A percentile compares a stretch with the other conserved stretches of the same genome.
Evolutionary conservation across 1,140 invertebrate species (phyloP).

Genomic region (Eumaeus atala): DNA sequence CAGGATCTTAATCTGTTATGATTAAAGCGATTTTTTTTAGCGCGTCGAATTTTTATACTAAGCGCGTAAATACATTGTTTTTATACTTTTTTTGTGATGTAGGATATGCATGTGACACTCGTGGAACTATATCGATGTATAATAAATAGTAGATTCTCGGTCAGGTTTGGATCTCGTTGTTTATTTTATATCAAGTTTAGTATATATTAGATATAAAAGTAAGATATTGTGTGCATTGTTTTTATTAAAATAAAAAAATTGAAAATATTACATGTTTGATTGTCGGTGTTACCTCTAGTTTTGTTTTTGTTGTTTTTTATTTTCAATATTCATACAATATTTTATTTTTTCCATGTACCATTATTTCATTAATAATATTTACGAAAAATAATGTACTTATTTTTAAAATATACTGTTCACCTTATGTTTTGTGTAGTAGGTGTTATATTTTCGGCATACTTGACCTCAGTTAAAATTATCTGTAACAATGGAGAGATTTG

Average conservation of each 20-base stretch:
- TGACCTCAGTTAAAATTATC: no score
- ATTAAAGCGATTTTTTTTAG: no score
- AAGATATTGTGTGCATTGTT: constrained; percentile 36
- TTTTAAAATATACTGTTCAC: no score
- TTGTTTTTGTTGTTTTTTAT: constrained; percentile 14
- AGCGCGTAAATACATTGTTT: neutral
- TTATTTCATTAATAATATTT: neutral
- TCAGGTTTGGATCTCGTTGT: constrained; percentile 15
- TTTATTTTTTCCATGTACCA: constrained; percentile 5
- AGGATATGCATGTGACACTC: constrained; percentile 6
- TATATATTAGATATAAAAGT: constrained; percentile 23
- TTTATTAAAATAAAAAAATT: constrained; percentile 52
- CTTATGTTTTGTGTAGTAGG: no score
- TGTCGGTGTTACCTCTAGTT: constrained; percentile 43
- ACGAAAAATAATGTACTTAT: no score
- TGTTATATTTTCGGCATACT: no score
- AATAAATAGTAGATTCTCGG: constrained; percentile 8
- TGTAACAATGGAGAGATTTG: no score
- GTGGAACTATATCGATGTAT: constrained; percentile 6
- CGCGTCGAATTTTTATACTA: no score
- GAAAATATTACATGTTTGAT: constrained; percentile 23
- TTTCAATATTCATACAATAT: constrained; percentile 4
- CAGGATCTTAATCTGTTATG: no score
- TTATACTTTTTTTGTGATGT: constrained; percentile 8
- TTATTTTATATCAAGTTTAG: neutral